Conservation (phyloP, 2,888 invertebrate species). For the Trachelus tabidus region DNA sequence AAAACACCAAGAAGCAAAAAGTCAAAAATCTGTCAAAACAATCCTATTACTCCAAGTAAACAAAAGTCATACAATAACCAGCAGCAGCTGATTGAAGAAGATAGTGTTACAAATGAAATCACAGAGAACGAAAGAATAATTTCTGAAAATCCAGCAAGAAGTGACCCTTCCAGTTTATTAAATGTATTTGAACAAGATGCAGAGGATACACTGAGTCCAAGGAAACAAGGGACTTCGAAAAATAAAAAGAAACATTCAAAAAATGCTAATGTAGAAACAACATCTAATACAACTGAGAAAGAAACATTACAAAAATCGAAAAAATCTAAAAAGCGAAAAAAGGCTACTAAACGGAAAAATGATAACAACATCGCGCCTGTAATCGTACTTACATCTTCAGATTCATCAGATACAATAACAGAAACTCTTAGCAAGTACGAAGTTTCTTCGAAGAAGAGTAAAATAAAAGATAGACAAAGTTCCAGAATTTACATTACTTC, state of each 20-base stretch:
- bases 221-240: background rate
- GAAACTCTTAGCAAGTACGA: conserved; percentile 28
- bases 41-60: background rate
- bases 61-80: background rate
- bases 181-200: background rate
- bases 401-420: conserved; percentile 20
- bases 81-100: background rate
- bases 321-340: background rate
- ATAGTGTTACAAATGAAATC: background rate
- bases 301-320: background rate
- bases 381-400: conserved; percentile 19
- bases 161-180: background rate
- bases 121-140: background rate
- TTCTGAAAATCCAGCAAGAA: background rate
- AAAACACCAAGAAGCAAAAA: background rate
- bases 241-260: background rate
- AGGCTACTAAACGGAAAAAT: background rate
- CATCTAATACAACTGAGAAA: conserved; percentile 1
- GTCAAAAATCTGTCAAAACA: background rate
- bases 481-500: conserved; percentile 26
- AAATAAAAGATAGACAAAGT: conserved; percentile 13
- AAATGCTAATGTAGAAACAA: background rate
- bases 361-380: background rate
- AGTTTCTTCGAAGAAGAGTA: conserved; percentile 15
- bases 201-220: background rate